phyloP scores from a whole-genome alignment of 2,888 invertebrate genomes.

The Acrobeloides nanus region DNA sequence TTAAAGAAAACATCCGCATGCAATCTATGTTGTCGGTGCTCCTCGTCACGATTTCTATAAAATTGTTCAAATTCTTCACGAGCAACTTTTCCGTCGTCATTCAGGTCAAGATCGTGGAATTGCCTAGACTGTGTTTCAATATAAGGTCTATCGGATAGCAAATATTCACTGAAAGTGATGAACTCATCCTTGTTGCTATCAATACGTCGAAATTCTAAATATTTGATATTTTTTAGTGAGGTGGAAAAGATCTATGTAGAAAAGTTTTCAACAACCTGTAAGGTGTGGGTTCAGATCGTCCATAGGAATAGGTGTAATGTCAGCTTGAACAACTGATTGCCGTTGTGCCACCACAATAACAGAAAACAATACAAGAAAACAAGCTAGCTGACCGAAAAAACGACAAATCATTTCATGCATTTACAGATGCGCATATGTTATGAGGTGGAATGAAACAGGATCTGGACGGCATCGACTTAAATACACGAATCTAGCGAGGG shows the following conservation, averaged over 20 bases:
- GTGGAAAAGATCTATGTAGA: background rate
- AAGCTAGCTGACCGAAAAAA: too few species aligned
- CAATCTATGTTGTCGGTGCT: slow-evolving; percentile 18
- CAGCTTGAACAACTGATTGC: slow-evolving; percentile 25
- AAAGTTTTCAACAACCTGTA: slow-evolving; percentile 29
- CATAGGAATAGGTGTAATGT: slow-evolving; percentile 47
- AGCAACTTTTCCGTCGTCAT: slow-evolving; percentile 38
- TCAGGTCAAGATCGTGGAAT: slow-evolving; percentile 31
- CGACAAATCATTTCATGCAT: too few species aligned
- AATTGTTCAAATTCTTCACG: slow-evolving; percentile 41
- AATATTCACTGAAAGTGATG: slow-evolving; percentile 45
- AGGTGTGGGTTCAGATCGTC: slow-evolving; percentile 40
- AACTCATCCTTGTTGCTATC: slow-evolving; percentile 38
- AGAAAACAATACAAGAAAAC: slow-evolving; percentile 3
- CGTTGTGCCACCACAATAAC: slow-evolving; percentile 14
- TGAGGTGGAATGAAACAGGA: too few species aligned
- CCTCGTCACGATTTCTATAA: slow-evolving; percentile 34
- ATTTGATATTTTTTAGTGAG: background rate
- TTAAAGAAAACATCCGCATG: slow-evolving; percentile 33
- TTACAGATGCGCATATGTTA: too few species aligned
- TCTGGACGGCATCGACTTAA: too few species aligned
- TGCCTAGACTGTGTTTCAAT: slow-evolving; percentile 36
- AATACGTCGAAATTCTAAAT: slow-evolving; percentile 43
- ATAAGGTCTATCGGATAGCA: slow-evolving; percentile 41
- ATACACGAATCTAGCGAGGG: too few species aligned